These are phyloP conservation scores for Altica lythri DNA, from an alignment of 2,888 invertebrate species.

Conservation along the genomic window DNA sequence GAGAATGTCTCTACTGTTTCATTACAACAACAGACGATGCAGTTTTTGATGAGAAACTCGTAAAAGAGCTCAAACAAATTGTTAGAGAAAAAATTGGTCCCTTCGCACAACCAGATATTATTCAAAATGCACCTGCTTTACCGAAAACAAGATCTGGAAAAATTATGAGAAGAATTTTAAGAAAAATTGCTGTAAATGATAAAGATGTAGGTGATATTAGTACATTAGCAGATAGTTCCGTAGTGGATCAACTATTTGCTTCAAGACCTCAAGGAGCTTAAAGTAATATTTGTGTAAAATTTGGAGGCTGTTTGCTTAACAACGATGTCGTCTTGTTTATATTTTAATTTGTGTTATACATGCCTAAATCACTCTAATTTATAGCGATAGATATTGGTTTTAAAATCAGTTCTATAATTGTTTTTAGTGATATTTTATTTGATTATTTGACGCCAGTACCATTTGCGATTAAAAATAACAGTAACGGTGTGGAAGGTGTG, in stretches of 20 bases:
- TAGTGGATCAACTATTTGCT: slow-evolving; percentile 80
- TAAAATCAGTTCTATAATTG: too few species aligned
- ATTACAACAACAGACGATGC: slow-evolving; percentile 85
- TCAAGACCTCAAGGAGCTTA: slow-evolving; percentile 63
- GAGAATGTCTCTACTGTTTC: slow-evolving; percentile 97
- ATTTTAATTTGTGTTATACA: too few species aligned
- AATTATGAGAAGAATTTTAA: slow-evolving; percentile 93
- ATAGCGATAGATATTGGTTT: too few species aligned
- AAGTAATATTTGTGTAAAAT: too few species aligned
- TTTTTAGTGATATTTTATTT: too few species aligned
- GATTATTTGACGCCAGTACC: too few species aligned
- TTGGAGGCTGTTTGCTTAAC: too few species aligned
- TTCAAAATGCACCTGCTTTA: slow-evolving; percentile 91
- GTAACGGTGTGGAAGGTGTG: too few species aligned
- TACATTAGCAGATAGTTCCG: slow-evolving; percentile 90
- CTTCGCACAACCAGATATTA: slow-evolving; percentile 92
- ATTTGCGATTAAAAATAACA: too few species aligned
- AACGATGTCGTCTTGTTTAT: too few species aligned
- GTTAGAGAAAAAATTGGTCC: slow-evolving; percentile 93
- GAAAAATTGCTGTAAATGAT: slow-evolving; percentile 91
- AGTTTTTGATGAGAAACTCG: slow-evolving; percentile 70
- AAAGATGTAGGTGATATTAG: slow-evolving; percentile 89
- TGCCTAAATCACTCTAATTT: too few species aligned
- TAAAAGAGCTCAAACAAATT: slow-evolving; percentile 72
- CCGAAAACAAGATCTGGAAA: slow-evolving; percentile 98